These are phyloP conservation scores for Dermochelys coriacea DNA, from an alignment of 2,797 vertebrate genomes.

Conservation along the genomic window DNA sequence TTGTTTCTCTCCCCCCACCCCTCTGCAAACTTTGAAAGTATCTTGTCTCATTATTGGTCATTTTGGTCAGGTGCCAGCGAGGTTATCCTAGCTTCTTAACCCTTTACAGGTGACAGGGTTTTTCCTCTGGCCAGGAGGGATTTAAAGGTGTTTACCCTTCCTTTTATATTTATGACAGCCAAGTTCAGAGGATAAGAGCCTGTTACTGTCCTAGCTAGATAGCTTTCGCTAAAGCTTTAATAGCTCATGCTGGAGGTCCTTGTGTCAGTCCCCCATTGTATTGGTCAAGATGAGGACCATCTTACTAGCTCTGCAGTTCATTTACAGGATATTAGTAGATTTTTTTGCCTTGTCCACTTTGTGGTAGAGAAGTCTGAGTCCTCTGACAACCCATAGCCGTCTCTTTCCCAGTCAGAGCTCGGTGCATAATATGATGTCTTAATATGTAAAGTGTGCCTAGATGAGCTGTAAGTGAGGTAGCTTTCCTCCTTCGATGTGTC, in stretches of 20 bases:
- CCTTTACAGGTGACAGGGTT: no score
- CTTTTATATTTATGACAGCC: no score
- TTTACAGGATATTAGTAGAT: background rate
- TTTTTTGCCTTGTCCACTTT: background rate
- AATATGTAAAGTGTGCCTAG: background rate
- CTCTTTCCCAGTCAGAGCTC: background rate
- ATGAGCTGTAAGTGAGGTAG: background rate
- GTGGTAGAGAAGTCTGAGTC: background rate
- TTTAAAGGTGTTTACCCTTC: no score
- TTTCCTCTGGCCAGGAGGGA: no score
- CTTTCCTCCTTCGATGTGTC: background rate
- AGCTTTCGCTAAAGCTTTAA: background rate
- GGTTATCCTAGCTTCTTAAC: no score
- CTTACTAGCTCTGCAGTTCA: background rate
- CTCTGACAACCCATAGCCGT: background rate
- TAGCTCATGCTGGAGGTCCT: background rate
- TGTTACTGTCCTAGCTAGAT: background rate
- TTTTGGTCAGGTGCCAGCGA: no score
- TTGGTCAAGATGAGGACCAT: background rate
- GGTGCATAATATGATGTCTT: background rate
- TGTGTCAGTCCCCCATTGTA: rapidly evolving
- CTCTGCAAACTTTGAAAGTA: no score
- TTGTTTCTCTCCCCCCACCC: no score
- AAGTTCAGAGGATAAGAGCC: background rate
- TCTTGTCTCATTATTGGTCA: no score